phyloP scores from a whole-genome alignment of 2,797 vertebrate genomes.

The Crocodylus rhombifer region DNA sequence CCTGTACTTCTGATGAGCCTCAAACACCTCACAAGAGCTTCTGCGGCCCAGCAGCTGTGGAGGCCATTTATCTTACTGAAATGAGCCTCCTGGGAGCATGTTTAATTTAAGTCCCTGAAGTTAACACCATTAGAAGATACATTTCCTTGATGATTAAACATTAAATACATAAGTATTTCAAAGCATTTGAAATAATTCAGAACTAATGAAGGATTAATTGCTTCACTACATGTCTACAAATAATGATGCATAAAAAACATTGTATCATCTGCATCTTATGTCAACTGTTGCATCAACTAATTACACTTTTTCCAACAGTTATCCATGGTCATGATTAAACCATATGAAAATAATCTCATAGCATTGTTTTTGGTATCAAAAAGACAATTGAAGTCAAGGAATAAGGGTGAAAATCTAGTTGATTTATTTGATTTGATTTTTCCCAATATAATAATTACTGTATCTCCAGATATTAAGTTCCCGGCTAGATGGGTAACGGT shows the following conservation, averaged over 20 bases:
- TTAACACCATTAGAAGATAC: constrained; percentile 68
- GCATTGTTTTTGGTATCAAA: constrained; percentile 78
- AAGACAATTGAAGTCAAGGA: constrained; percentile 69
- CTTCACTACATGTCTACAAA: constrained; percentile 77
- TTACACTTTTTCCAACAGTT: constrained; percentile 80
- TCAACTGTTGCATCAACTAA: constrained; percentile 81
- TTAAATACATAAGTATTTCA: constrained; percentile 79
- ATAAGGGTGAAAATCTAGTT: constrained; percentile 66
- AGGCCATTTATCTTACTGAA: neutral
- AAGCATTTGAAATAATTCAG: constrained; percentile 78
- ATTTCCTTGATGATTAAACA: constrained; percentile 80
- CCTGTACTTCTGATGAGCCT: neutral
- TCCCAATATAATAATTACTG: constrained; percentile 59
- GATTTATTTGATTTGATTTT: constrained; percentile 19
- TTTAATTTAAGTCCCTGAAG: constrained; percentile 67
- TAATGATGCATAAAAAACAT: constrained; percentile 78
- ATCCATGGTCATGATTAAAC: constrained; percentile 76
- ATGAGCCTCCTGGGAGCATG: neutral
- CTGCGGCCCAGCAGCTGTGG: neutral
- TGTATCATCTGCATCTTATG: constrained; percentile 79
- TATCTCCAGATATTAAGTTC: constrained; percentile 58
- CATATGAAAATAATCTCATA: constrained; percentile 77
- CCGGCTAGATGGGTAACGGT: constrained; percentile 8
- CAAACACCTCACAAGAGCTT: neutral
- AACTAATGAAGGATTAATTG: constrained; percentile 84